Conservation (phyloP, 2,888 invertebrate species). For the Lasioglossum pauxillum region DNA sequence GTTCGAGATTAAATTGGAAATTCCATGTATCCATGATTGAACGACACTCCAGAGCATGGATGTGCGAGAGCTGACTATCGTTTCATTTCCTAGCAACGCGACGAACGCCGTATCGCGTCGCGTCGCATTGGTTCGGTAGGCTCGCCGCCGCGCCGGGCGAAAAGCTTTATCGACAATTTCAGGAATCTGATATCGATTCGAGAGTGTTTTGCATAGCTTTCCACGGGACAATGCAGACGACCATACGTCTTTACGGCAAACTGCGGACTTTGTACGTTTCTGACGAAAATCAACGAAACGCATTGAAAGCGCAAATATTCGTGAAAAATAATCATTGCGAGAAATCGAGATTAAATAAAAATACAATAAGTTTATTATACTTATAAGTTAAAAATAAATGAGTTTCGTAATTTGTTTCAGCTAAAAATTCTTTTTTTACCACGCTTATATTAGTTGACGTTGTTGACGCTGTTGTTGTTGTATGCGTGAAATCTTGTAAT, state of each 20-base stretch:
- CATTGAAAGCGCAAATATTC: too few relatives aligned
- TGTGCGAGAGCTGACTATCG: not conserved
- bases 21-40: conserved; percentile 36
- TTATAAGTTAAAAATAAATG: too few relatives aligned
- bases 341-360: too few relatives aligned
- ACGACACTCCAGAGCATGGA: conserved; percentile 4
- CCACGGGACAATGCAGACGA: not conserved
- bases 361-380: too few relatives aligned
- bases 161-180: conserved; percentile 28
- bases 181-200: conserved; percentile 24
- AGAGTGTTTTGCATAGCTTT: not conserved
- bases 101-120: not conserved
- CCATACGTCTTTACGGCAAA: not conserved
- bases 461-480: too few relatives aligned
- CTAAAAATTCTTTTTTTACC: too few relatives aligned
- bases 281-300: too few relatives aligned
- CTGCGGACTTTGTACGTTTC: too few relatives aligned
- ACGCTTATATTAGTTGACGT: too few relatives aligned
- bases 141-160: not conserved
- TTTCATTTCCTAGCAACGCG: conserved; percentile 41
- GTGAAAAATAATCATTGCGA: too few relatives aligned
- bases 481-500: too few relatives aligned
- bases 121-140: not conserved
- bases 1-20: conserved; percentile 40
- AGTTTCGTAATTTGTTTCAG: too few relatives aligned